Evolutionary conservation across 2,797 vertebrate genomes (phyloP), one percentile per base, ranked within the genome.

Genomic region (Lepilemur septentrionalis): DNA sequence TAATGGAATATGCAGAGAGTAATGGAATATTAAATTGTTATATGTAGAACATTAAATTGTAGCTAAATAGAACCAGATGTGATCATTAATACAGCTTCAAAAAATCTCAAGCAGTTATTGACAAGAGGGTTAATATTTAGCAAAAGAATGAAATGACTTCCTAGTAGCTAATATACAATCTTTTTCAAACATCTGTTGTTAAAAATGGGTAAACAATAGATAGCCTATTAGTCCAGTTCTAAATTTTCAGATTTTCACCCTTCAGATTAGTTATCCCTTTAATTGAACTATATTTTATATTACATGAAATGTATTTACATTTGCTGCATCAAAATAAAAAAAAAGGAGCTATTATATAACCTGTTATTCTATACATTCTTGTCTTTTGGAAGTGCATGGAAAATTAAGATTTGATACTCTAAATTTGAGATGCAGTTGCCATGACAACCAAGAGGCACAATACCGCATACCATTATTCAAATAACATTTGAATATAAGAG

Each of bases 391-490:
- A 97, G 97, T 35, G 61, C 76, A 94, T 67, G 79, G 78, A 96
- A 96, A 97, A 95, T 88, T 32, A 97, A 91, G 72, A 95, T 93
- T 81, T 82, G 83, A 95, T 96, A 63, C 57, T 84, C 32, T 70
- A 72, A 73, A 90, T 92, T 88, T 90, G 80, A 93, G 70, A 97
- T 94, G 83, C 86, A 95, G 97, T 98, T 97, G 50, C 91, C 81
- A 96, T 84, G 91, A 80, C 96, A 97, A 97, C 97, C 35, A 92
- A 90, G 59, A 96, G 61, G 61, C 80, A 84, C 57, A 96, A 48
- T 79, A 70, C 35, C 85, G 48, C 89, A 96, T 52, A 57, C 20
- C 3, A 91, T 50, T 81, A 75, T 97, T 92, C 55, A 96, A 65
- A 96, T 72, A 50, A n/a, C 25, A 88, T 94, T 97, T 96, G 80